Conservation (phyloP, 2,888 invertebrate species). For the Chaetoderma sp. region DNA sequence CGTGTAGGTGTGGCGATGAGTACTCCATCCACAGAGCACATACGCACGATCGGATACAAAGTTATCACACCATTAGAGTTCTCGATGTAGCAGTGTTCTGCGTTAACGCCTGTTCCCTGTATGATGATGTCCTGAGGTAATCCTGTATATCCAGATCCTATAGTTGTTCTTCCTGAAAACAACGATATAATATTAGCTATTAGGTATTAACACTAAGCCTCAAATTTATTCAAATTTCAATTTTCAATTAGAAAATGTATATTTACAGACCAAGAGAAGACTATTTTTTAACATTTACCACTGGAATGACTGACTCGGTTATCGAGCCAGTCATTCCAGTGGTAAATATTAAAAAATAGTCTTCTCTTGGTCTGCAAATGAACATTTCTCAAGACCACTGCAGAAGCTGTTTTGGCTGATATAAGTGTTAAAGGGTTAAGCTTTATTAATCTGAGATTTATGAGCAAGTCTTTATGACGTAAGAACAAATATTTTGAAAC, state of each 20-base stretch:
- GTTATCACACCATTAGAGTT: slow-evolving; percentile 84
- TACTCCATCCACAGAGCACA: slow-evolving; percentile 81
- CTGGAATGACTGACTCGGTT: no score
- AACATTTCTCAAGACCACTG: no score
- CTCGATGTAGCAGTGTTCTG: slow-evolving; percentile 88
- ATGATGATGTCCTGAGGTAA: slow-evolving; percentile 84
- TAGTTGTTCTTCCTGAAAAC: slow-evolving; percentile 79
- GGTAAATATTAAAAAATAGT: no score
- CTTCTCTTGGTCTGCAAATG: no score
- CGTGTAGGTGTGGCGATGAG: slow-evolving; percentile 80
- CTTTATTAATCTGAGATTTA: background rate
- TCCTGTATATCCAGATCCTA: slow-evolving; percentile 78
- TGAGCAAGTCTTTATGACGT: background rate
- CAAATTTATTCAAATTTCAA: no score
- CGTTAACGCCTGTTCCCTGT: slow-evolving; percentile 86
- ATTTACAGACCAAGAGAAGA: no score
- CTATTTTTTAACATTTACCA: no score
- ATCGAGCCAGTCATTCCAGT: no score
- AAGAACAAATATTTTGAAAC: no score
- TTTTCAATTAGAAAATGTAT: no score
- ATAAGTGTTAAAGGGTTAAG: no score
- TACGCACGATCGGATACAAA: slow-evolving; percentile 81
- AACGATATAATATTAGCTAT: background rate
- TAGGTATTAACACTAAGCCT: background rate
- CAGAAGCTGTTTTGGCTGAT: no score